Evolutionary conservation across 2,888 invertebrate species (phyloP).

Genomic region (Exephanes ischioxanthus): DNA sequence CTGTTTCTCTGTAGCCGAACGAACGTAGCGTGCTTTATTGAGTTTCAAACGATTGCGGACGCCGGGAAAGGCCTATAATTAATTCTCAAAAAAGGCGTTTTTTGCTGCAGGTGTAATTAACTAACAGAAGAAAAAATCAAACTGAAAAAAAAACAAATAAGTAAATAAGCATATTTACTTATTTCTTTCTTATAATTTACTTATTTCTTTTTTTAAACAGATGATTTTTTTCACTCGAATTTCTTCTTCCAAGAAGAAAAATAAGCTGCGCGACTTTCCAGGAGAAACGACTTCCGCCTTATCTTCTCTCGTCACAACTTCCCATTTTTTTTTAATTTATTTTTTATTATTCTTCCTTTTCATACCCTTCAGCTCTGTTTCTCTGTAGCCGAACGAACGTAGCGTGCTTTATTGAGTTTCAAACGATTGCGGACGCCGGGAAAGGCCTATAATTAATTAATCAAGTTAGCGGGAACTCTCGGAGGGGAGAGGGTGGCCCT

Average conservation of each 20-base stretch:
- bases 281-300: neutral
- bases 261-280: neutral
- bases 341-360: slow-evolving; percentile 1
- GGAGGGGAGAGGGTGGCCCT: slow-evolving; percentile 25
- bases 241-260: no score
- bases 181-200: no score
- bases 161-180: no score
- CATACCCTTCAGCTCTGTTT: slow-evolving; percentile 11
- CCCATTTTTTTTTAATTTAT: neutral
- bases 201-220: no score
- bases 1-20: neutral
- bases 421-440: slow-evolving; percentile 50
- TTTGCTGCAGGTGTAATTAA: no score
- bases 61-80: no score
- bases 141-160: no score
- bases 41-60: slow-evolving; percentile 58
- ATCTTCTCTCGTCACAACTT: slow-evolving; percentile 1
- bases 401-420: slow-evolving; percentile 55
- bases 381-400: neutral
- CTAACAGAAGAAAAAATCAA: no score
- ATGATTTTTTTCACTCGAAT: neutral
- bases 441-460: slow-evolving; percentile 53
- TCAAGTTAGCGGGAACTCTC: slow-evolving; percentile 62
- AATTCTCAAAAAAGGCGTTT: no score
- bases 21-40: slow-evolving; percentile 37